Evolutionary conservation across 64 coral and sea anemone species (phyloP).

Genomic region (Platygyra sinensis): DNA sequence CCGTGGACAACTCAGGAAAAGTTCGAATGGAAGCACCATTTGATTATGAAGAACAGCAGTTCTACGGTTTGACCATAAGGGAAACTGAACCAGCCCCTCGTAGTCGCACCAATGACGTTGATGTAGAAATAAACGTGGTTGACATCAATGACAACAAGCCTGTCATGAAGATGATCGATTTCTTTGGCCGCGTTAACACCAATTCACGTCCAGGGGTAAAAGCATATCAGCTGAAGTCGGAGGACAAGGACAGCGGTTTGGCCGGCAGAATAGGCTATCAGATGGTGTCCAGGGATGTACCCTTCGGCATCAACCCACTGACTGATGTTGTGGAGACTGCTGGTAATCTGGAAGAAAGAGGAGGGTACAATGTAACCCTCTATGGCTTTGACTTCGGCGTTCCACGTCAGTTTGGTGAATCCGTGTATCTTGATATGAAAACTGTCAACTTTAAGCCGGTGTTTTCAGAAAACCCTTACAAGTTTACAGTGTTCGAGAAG

Average conservation of each 20-base stretch:
- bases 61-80: slow-evolving; percentile 62
- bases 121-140: slow-evolving; percentile 82
- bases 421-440: slow-evolving; percentile 52
- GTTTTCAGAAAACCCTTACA: slow-evolving; percentile 72
- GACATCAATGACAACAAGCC: slow-evolving; percentile 81
- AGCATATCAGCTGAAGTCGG: slow-evolving; percentile 66
- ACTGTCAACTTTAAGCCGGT: slow-evolving; percentile 52
- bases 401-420: slow-evolving; percentile 48
- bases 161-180: background rate
- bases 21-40: slow-evolving; percentile 60
- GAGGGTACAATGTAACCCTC: slow-evolving; percentile 56
- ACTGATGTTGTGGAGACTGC: slow-evolving; percentile 61
- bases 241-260: slow-evolving; percentile 76
- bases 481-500: slow-evolving; percentile 54
- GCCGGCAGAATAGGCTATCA: slow-evolving; percentile 68
- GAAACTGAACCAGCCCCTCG: slow-evolving; percentile 61
- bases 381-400: slow-evolving; percentile 80
- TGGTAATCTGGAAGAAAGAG: slow-evolving; percentile 53
- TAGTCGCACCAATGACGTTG: slow-evolving; percentile 49
- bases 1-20: slow-evolving; percentile 65
- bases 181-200: slow-evolving; percentile 58
- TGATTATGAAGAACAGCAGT: slow-evolving; percentile 67
- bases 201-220: slow-evolving; percentile 72
- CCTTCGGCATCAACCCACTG: slow-evolving; percentile 71
- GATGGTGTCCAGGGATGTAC: slow-evolving; percentile 27